These are phyloP conservation scores for Tricholauxania praeusta DNA, from an alignment of 2,888 invertebrate genomes.

Conservation along the genomic window DNA sequence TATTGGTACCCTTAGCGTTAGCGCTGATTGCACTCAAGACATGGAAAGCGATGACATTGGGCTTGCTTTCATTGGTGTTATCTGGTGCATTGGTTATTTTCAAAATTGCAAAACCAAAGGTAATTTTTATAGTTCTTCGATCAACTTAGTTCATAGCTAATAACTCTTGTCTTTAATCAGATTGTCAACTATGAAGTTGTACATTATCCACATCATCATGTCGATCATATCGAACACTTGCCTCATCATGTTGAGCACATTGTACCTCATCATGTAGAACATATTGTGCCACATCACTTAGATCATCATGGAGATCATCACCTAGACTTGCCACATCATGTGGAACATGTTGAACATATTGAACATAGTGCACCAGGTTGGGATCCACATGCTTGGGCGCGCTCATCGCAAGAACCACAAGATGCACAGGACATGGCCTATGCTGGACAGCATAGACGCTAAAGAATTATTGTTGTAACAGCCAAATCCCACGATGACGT, in stretches of 20 bases:
- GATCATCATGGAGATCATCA: conserved; percentile 72
- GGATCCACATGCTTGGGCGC: conserved; percentile 74
- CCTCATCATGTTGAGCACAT: conserved; percentile 63
- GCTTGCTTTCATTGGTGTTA: conserved; percentile 84
- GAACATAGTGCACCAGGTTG: conserved; percentile 67
- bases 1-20: conserved; percentile 83
- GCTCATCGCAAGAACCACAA: conserved; percentile 69
- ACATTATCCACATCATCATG: conserved; percentile 77
- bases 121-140: conserved; percentile 50
- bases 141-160: background rate
- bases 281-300: conserved; percentile 67
- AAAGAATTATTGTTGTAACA: conserved; percentile 35
- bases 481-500: background rate
- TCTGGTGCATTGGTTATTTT: conserved; percentile 89
- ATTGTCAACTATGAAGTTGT: conserved; percentile 88
- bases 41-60: conserved; percentile 90
- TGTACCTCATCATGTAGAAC: conserved; percentile 63
- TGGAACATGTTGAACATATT: conserved; percentile 71
- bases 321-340: conserved; percentile 65
- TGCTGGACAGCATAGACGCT: conserved; percentile 61
- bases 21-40: conserved; percentile 88
- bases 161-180: conserved; percentile 50
- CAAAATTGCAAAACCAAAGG: conserved; percentile 88
- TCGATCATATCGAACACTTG: conserved; percentile 58
- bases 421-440: conserved; percentile 67